Base-by-base conservation (phyloP, 2,113 vertebrate genomes). In the Eurypyga helias region DNA sequence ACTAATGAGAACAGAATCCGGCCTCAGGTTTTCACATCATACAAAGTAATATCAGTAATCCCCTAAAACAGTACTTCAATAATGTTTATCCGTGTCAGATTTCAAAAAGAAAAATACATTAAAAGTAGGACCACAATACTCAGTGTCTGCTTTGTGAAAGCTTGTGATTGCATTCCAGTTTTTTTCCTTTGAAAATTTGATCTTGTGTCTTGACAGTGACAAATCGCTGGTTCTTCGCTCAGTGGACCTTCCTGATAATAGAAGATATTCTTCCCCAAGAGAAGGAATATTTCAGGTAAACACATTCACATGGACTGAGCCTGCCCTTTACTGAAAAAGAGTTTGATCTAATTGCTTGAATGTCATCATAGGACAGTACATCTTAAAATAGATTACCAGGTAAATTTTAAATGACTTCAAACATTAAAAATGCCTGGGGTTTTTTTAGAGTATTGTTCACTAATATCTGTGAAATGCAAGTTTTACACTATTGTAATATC, bases 161-260 rank as follows among this genome's bases (percentile, higher is more conserved):
- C 54, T 88, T 41, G 65, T 71, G 77, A 97, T 91, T 97, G 89
- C 70, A 93, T 95, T 97, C 80, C 55, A 33, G 14, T 75, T 90
- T 91, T 41, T 89, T 93, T 29, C 83, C 87, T 95, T 93, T 73
- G 85, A 96, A 97, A 98, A 96, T 97, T 52, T 96, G 91, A 97
- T 97, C 84, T 89, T 65, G 38, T 94, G 73, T 51, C 91, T 96
- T 94, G 96, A 96, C 96, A 97, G 93, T 97, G 96, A 97, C 89
- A 97, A 97, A 97, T 95, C 15, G 19, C 82, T 55, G 70, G 58
- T 69, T 95, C 90, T 95, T 81, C n/a, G 19, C 78, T 92, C 92
- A 81, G 75, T 80, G 66, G 85, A 93, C 84, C 67, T 95, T 54
- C 66, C 82, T 95, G 81, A 95, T 95, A 97, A 96, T 55, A 93